Evolutionary conservation across 2,113 vertebrate species (phyloP).

Genomic region (Erinaceus europaeus): DNA sequence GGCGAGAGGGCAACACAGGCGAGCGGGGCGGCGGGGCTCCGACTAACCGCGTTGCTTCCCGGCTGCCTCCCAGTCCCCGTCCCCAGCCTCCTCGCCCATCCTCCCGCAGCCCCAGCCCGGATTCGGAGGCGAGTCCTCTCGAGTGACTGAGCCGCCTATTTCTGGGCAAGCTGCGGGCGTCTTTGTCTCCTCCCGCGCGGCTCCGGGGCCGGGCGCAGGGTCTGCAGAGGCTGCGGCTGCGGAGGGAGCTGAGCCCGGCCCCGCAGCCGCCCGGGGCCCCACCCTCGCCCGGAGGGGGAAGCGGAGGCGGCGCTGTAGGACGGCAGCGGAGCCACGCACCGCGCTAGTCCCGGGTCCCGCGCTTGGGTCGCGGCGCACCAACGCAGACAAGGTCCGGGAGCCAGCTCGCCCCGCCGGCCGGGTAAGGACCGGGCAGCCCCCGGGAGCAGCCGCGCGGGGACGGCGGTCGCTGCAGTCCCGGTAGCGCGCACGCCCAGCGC

Average conservation of each 20-base stretch:
- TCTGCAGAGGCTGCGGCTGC: slow-evolving; percentile 59
- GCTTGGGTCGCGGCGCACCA: slow-evolving; percentile 10
- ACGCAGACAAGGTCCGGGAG: background rate
- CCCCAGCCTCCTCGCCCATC: slow-evolving; percentile 34
- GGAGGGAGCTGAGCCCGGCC: slow-evolving; percentile 13
- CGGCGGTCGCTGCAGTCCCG: slow-evolving; percentile 36
- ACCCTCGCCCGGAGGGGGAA: slow-evolving; percentile 41
- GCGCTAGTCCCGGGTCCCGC: slow-evolving; percentile 56
- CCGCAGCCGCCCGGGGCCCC: slow-evolving; percentile 42
- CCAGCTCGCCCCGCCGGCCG: background rate
- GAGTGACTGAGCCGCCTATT: slow-evolving; percentile 18
- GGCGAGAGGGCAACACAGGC: background rate
- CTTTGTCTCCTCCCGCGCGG: slow-evolving; percentile 67
- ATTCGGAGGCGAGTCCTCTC: slow-evolving; percentile 52
- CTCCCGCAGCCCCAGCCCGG: slow-evolving; percentile 37
- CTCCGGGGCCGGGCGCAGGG: slow-evolving; percentile 28
- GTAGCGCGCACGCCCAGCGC: slow-evolving; percentile 43
- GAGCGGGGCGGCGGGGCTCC: background rate
- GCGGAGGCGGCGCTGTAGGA: slow-evolving; percentile 48
- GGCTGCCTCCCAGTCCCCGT: background rate
- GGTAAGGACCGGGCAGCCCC: slow-evolving; percentile 18
- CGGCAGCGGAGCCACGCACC: slow-evolving; percentile 57
- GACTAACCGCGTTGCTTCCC: background rate
- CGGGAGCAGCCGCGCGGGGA: background rate
- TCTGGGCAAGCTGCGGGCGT: background rate